Evolutionary conservation across 2,797 vertebrate genomes (phyloP).

Genomic region (Leucoraja ocellata): DNA sequence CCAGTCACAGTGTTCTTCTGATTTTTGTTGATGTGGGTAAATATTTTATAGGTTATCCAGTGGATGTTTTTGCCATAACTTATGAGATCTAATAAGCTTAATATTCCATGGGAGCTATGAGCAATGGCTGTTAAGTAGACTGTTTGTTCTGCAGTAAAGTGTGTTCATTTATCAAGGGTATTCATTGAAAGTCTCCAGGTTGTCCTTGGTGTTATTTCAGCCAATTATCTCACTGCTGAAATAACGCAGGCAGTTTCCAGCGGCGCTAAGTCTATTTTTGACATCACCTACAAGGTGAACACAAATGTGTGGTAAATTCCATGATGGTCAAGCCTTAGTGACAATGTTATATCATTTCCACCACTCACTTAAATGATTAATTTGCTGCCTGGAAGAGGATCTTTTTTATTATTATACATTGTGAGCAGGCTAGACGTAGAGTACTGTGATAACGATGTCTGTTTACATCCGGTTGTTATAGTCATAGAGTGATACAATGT

Average conservation of each 20-base stretch:
- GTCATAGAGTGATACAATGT: too few species aligned
- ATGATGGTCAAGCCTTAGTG: not conserved
- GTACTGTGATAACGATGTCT: not conserved
- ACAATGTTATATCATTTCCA: not conserved
- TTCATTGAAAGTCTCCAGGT: constrained; percentile 7
- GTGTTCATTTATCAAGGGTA: constrained; percentile 33
- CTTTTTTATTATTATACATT: not conserved
- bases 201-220: constrained; percentile 31
- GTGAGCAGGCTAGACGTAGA: not conserved
- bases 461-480: not conserved
- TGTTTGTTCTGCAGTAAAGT: constrained; percentile 26
- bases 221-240: constrained; percentile 20
- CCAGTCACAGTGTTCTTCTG: not conserved
- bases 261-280: constrained; percentile 20
- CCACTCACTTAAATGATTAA: not conserved
- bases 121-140: constrained; percentile 6
- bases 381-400: not conserved
- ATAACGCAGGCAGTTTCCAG: not conserved
- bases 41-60: not conserved
- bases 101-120: constrained; percentile 15
- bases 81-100: constrained; percentile 13
- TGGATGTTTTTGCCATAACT: not conserved
- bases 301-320: constrained; percentile 11
- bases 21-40: not conserved
- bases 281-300: constrained; percentile 6